Base-by-base conservation (phyloP, 2,113 vertebrate species). In the Spermophilus dauricus region DNA sequence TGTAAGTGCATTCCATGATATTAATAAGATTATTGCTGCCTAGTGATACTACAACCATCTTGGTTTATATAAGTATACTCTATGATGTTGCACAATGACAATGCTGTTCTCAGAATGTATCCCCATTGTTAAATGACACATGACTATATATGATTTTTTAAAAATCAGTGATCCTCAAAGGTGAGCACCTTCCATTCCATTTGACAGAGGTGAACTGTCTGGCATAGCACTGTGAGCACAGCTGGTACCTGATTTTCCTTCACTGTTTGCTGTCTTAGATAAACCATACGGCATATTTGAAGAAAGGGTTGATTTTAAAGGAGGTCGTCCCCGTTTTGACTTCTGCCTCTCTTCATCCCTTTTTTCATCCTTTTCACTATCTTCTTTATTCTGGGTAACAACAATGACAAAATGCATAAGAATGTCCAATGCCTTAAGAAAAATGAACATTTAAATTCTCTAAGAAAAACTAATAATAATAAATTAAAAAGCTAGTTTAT, bases 251-350 rank as follows among this genome's bases (percentile, higher is more conserved):
- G 98, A 97, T 83, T 99, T 99, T 73, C 99, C 98, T 95, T 99
- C 99, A 0, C 96, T 99, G 98, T 96, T 99, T 4, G 99, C 98
- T 0, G 99, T 98, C 97, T 99, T 99, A 86, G 99, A 98, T 78
- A 99, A 93, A 93, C 99, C 98, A 94, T 99, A 99, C 0, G 98
- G 98, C 0, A 99, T 96, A 87, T 98, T 98, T 45, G 99, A 97
- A 5, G 98, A 98, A 56, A 99, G 99, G 1, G 99, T 98, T n/a
- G 99, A 99, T 96, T 99, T 99, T 97, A 99, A 98, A 93, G 99
- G 99, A 75, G 99, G 99, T 51, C 99, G 99, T 14, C 99, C 99
- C 32, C 99, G 99, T 96, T 99, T 99, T 22, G 98, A 98, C 97
- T 99, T 98, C 69, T 99, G 99, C 65, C 99, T 99, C 37, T 99